Evolutionary conservation across 2,797 vertebrate genomes (phyloP), one percentile per base, ranked within the genome.

Genomic region (Sylvilagus floridanus): DNA sequence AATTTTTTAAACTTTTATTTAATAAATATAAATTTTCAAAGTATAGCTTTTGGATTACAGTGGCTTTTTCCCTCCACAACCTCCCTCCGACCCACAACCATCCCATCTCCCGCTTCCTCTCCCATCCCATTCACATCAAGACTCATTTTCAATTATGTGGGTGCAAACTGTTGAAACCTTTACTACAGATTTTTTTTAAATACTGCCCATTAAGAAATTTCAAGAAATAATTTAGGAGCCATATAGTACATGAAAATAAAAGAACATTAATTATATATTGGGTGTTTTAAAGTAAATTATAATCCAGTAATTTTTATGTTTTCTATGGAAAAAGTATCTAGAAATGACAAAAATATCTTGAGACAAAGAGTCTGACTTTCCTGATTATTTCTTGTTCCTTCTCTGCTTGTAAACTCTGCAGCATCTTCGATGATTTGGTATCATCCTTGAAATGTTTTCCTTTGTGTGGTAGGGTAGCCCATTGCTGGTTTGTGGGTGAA

Each of bases 221-320:
- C 75, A 57, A 91, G 68, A 93, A 87, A 57, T 66, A 82, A 72
- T 69, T 76, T 60, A 22, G 13, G 77, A 92, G 37, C 91, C 24
- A 69, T n/a, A 4, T 16, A 42, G 54, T 16, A 32, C 30, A 0
- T 84, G 4, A 85, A n/a, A 90, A 87, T 66, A 65, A 52, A 84
- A 32, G 50, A 79, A 81, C 3, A 30, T 11, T 77, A 50, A 16
- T 28, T 57, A 66, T 88, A 82, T 32, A 62, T 92, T 91, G 84
- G 30, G 10, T 50, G 75, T 75, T 95, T 92, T 76, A 66, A 90
- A 91, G 81, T 22, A 82, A 86, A 66, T 57, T 78, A 19, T n/a
- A 66, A 57, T 28, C 32, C 4, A 68, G 13, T 66, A 37, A 37
- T 82, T 78, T n/a, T 81, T 57, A 50, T 5, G 24, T 54, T 92